These are phyloP conservation scores for Amphipoea lucens DNA, from an alignment of 2,888 invertebrate species.

Conservation along the genomic window DNA sequence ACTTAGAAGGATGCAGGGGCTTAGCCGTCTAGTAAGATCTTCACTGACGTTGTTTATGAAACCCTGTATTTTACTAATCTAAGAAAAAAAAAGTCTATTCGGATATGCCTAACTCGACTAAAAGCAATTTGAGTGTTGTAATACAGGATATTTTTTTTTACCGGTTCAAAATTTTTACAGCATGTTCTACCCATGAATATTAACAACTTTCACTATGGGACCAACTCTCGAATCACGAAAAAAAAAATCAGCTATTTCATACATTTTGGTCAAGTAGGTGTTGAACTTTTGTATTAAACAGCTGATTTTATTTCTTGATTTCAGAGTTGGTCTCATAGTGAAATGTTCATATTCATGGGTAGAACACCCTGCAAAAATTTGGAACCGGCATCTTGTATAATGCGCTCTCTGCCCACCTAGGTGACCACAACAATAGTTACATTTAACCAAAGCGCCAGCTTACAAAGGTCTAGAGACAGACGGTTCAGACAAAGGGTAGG, in stretches of 20 bases:
- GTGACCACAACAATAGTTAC: background rate
- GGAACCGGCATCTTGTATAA: background rate
- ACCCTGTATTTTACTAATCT: background rate
- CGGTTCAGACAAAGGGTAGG: constrained; percentile 43
- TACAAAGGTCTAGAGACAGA: constrained; percentile 19
- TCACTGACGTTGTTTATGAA: background rate
- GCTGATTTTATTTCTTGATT: too few relatives aligned
- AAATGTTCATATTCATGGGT: too few relatives aligned
- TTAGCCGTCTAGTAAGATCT: too few relatives aligned
- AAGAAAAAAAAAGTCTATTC: background rate
- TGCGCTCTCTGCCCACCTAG: background rate
- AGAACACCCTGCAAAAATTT: too few relatives aligned
- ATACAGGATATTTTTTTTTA: background rate
- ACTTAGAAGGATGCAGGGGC: background rate
- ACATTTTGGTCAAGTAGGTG: too few relatives aligned
- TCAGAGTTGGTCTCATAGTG: too few relatives aligned
- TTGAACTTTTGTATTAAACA: too few relatives aligned
- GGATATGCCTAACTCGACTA: background rate
- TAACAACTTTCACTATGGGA: too few relatives aligned
- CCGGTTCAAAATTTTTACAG: too few relatives aligned
- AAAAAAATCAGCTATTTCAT: too few relatives aligned
- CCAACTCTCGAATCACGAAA: too few relatives aligned
- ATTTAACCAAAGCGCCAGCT: constrained; percentile 5
- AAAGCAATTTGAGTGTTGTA: background rate
- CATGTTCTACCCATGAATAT: too few relatives aligned